Evolutionary conservation across 2,113 vertebrate species (phyloP), one percentile per base, ranked within the genome.

Genomic region (Oryzias curvinotus): DNA sequence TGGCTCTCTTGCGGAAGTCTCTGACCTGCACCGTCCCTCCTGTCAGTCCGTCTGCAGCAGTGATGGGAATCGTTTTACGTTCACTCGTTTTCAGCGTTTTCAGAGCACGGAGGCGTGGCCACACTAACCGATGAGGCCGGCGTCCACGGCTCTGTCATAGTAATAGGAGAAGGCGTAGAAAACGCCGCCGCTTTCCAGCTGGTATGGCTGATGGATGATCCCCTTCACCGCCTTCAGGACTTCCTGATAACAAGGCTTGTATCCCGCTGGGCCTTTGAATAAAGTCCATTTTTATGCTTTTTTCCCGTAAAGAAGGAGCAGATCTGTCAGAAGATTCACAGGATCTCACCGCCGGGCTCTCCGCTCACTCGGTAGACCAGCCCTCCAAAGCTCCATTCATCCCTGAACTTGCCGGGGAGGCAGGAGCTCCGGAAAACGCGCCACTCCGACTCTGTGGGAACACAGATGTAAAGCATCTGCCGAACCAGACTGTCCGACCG

Each of bases 121-220:
- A 68, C 5, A 75, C 90, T 92, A 72, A 98, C 97, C 94, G 15
- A 99, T 98, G 70, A 99, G 84, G 68, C 92, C 88, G 4, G 93
- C 93, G 26, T 98, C 97, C 71, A 86, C 95, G 14, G 97, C 97
- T 65, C 95, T 90, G 72, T 99, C 97, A 48, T 94, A 98, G 71
- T 98, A 99, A 82, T 98, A 99, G 47, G 97, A 98, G 86, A 99
- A 98, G 5, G 97, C 97, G 25, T 96, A 98, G 88, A 99, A 97
- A 59, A 90, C 87, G 19, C 84, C 88, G 85, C 58, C 69, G 72
- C 81, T 84, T 72, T 89, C 78, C 7, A 97, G 83, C 73, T 96
- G 93, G 13, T 91, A 79, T 0, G 94, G 94, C 76, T 95, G 94
- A 77, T 96, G 96, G 65, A 98, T 90, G 77, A 94, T 90, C 26